Evolutionary conservation across 2,113 vertebrate genomes (phyloP).

Genomic region (Dipodomys ordii): DNA sequence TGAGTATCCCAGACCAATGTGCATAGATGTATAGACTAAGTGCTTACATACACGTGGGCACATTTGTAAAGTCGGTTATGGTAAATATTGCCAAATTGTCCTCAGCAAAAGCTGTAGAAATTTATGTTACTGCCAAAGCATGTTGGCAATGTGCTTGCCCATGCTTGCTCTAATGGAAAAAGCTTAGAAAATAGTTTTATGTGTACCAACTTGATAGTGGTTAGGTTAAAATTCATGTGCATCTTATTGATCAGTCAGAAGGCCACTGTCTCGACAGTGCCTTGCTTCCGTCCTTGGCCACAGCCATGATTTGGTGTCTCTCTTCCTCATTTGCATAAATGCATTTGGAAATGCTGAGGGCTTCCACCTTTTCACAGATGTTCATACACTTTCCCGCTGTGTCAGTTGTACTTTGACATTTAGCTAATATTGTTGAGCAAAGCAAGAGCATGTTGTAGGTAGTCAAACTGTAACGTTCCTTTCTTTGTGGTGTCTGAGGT

Average conservation of each 20-base stretch:
- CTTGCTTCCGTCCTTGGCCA: not conserved
- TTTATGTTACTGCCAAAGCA: not conserved
- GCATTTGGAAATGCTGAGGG: not conserved
- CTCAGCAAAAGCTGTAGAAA: not conserved
- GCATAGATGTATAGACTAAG: not conserved
- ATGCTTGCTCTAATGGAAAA: not conserved
- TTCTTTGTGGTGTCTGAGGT: not conserved
- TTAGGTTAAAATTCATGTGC: not conserved
- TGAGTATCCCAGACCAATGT: too few species aligned
- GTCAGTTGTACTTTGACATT: constrained; percentile 47
- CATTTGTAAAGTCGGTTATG: not conserved
- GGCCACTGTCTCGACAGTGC: not conserved
- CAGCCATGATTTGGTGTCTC: not conserved
- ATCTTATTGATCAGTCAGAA: not conserved
- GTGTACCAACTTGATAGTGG: not conserved
- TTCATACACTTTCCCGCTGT: not conserved
- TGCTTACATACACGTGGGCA: not conserved
- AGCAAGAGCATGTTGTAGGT: not conserved
- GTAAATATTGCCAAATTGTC: not conserved
- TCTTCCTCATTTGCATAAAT: not conserved
- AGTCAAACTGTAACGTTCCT: not conserved
- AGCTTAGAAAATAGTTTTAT: not conserved
- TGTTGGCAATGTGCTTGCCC: not conserved
- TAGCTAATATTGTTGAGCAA: not conserved
- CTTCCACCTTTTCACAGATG: not conserved